These are phyloP conservation scores for Dunckerocampus dactyliophorus DNA, from an alignment of 2,113 vertebrate genomes.

Conservation along the genomic window DNA sequence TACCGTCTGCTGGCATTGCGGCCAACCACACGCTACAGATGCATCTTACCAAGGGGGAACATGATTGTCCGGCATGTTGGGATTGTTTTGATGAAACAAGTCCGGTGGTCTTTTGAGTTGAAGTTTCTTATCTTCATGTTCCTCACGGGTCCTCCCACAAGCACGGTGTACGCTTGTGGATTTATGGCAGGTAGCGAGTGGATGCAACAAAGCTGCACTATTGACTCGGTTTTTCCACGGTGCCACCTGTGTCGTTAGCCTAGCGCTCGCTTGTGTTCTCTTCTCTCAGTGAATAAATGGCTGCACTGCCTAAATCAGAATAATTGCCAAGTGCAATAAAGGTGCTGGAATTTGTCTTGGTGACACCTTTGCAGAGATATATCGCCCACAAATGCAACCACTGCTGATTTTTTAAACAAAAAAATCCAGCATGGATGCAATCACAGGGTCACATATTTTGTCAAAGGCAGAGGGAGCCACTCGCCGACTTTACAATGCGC, in stretches of 20 bases:
- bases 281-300: conserved; percentile 24
- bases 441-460: conserved; percentile 14
- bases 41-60: too few species aligned
- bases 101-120: too few species aligned
- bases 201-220: conserved; percentile 28
- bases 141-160: neutral
- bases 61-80: too few species aligned
- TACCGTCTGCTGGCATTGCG: too few species aligned
- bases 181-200: neutral
- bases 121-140: too few species aligned
- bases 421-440: conserved; percentile 21
- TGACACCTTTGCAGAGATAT: conserved; percentile 29
- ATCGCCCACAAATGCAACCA: conserved; percentile 30
- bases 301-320: conserved; percentile 22
- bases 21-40: too few species aligned
- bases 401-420: conserved; percentile 1
- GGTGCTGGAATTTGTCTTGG: conserved; percentile 29
- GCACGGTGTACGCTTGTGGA: conserved; percentile 27
- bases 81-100: too few species aligned
- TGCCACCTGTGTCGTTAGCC: conserved; percentile 35
- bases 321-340: conserved; percentile 44
- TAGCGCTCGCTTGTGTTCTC: conserved; percentile 16
- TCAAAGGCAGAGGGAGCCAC: neutral
- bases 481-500: conserved; percentile 11
- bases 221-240: conserved; percentile 47